Evolutionary conservation across 2,113 vertebrate genomes (phyloP), one percentile per base, ranked within the genome.

Genomic region (Penelope pileata): DNA sequence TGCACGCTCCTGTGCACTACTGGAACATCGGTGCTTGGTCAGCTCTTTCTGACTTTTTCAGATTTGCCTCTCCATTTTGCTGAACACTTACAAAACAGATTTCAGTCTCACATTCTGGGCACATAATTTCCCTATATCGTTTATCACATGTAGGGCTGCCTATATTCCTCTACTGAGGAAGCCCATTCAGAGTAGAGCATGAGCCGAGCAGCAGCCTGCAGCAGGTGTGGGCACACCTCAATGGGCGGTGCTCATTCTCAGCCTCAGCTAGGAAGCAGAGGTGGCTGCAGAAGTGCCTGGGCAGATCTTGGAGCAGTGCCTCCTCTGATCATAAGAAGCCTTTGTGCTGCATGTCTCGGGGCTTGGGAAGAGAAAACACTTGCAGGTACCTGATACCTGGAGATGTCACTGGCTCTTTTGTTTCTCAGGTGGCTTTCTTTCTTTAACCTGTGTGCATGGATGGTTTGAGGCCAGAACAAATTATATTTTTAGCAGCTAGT

Each of bases 171-270:
- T 50, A 56, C 66, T 86, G 53, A 8, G 50, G 47, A 67, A 73
- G 40, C 8, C 42, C 18, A 16, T 42, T 10, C 38, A 77, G 42
- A 36, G 29, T 29, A 4, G 11, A 88, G 5, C 21, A 27, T 5
- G 21, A 48, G 32, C 53, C 59, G 56, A 79, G 22, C 18, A 80
- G 36, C 42, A 18, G 62, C 13, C 27, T 51, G n/a, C 18, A 38
- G 42, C 36, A 75, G 23, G 48, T 40, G 16, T 19, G 54, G 36
- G 36, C 29, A 70, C 45, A 85, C 36, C 36, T 64, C 19, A 11
- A 14, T 0, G 3, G 51, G 19, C 36, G 24, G 8, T 23, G 21
- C 36, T 42, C 29, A 40, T 3, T 2, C 11, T 62, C 1, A 0
- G n/a, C n/a, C 27, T 68, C 1, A 0, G 34, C 45, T 54, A 67